Conservation (phyloP, 1,140 invertebrate genomes). For the Fopius arisanus region DNA sequence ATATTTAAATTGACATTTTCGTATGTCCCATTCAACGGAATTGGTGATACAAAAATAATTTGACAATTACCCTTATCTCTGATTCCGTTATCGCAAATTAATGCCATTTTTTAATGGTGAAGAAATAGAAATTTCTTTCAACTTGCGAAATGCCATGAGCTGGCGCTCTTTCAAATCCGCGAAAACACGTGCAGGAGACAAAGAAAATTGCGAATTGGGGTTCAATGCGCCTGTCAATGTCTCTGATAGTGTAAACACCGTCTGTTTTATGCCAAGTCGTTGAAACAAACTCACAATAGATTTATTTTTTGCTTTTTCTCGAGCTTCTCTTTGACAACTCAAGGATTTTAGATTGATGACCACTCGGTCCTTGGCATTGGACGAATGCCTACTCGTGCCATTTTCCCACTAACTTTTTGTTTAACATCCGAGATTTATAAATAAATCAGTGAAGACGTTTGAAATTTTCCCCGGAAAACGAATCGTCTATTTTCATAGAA, state of each 20-base stretch:
- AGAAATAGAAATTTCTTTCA: too few species aligned
- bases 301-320: neutral
- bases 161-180: neutral
- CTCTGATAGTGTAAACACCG: neutral
- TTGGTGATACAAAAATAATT: too few species aligned
- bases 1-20: neutral
- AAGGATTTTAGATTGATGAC: neutral
- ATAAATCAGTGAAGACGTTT: too few species aligned
- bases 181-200: neutral
- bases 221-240: neutral
- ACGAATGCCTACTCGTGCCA: neutral
- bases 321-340: neutral
- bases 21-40: too few species aligned
- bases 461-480: too few species aligned
- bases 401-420: neutral
- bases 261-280: neutral
- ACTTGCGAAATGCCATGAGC: neutral
- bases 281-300: neutral
- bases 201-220: neutral
- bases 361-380: neutral
- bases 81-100: too few species aligned
- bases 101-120: too few species aligned
- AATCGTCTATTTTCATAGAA: too few species aligned
- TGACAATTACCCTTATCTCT: too few species aligned
- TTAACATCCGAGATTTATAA: too few species aligned